These are phyloP conservation scores for Carlito syrichta DNA, from an alignment of 2,113 vertebrate genomes.

Conservation along the genomic window DNA sequence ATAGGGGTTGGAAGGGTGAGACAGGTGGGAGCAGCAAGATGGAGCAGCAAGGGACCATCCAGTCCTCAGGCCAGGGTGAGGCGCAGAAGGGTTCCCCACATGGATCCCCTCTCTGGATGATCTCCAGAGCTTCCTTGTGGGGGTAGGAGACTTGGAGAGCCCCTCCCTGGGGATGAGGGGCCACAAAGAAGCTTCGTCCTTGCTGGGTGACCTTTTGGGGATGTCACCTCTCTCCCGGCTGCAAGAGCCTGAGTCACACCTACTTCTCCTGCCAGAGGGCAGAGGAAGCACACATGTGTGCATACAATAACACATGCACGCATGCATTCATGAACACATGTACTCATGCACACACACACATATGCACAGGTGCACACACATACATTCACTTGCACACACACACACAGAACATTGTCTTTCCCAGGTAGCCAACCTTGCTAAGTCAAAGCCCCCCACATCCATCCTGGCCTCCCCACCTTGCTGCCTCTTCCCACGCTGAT, in stretches of 20 bases:
- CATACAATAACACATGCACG: background rate
- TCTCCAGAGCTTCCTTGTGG: too few species aligned
- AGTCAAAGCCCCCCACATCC: fast-evolving
- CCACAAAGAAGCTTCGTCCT: too few species aligned
- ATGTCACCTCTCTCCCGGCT: background rate
- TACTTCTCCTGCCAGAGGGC: background rate
- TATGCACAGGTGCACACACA: fast-evolving
- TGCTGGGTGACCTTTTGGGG: background rate
- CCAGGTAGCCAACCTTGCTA: background rate
- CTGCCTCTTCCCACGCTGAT: constrained; percentile 52
- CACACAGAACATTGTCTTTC: background rate
- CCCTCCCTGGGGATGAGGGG: background rate
- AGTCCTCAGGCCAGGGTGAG: background rate
- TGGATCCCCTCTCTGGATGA: background rate
- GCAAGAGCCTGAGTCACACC: background rate
- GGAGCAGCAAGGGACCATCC: too few species aligned
- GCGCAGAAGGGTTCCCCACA: background rate
- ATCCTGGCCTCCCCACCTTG: constrained; percentile 31
- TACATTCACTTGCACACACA: background rate
- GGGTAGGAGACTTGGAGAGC: too few species aligned
- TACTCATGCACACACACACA: background rate
- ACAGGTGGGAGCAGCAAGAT: too few species aligned
- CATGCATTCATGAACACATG: background rate
- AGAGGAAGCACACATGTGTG: background rate
- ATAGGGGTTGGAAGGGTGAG: too few species aligned